Conservation (phyloP, 2,797 vertebrate species). For the Bradypodion pumilum region DNA sequence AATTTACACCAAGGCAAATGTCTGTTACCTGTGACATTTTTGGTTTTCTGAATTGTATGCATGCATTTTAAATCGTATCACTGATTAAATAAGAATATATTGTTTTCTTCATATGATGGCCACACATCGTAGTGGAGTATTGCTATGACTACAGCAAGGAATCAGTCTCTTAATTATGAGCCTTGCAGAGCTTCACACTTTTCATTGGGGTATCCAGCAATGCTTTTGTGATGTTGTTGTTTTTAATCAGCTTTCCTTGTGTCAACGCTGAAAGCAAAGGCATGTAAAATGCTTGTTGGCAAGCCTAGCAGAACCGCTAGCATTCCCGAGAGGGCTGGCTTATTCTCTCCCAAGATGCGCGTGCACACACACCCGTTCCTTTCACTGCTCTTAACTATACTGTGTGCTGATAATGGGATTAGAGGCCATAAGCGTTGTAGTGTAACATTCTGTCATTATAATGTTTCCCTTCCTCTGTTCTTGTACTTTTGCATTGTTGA, state of each 20-base stretch:
- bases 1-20: not conserved
- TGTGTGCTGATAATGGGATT: not conserved
- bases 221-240: not conserved
- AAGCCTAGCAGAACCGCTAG: not conserved
- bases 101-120: too few species aligned
- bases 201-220: not conserved
- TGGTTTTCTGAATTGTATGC: not conserved
- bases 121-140: not conserved
- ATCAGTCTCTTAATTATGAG: not conserved
- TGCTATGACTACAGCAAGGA: not conserved
- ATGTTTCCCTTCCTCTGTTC: not conserved
- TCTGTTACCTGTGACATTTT: not conserved
- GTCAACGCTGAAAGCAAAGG: slow-evolving; percentile 15
- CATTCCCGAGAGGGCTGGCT: not conserved
- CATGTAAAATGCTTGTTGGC: slow-evolving; percentile 4
- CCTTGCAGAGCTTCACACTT: not conserved
- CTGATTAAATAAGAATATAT: too few species aligned
- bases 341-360: not conserved
- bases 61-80: not conserved
- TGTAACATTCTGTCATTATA: slow-evolving; percentile 12
- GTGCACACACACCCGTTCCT: not conserved
- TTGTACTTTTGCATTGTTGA: not conserved
- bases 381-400: not conserved
- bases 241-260: not conserved
- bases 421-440: not conserved